These are phyloP conservation scores for Lophura nycthemera DNA, from an alignment of 2,113 vertebrate genomes.

Conservation along the genomic window DNA sequence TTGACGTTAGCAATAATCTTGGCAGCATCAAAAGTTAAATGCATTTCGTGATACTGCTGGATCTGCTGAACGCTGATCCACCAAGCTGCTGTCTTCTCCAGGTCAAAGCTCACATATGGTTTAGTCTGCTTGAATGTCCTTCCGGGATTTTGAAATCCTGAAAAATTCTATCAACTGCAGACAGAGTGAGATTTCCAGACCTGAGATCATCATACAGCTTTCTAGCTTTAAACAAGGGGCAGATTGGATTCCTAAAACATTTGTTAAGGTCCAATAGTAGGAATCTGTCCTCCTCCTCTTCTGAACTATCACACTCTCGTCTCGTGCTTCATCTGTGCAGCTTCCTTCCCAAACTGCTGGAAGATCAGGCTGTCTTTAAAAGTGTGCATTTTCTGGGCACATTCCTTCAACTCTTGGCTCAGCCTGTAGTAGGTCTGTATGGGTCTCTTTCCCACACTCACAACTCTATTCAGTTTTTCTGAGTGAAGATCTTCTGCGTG, in stretches of 20 bases:
- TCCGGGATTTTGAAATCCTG: too few species aligned
- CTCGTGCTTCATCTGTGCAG: too few species aligned
- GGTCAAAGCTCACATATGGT: constrained; percentile 76
- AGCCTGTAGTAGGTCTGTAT: constrained; percentile 78
- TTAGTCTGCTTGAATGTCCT: too few species aligned
- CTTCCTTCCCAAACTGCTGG: constrained; percentile 80
- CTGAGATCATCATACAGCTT: constrained; percentile 77
- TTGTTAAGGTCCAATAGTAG: too few species aligned
- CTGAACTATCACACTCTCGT: too few species aligned
- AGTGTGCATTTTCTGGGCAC: constrained; percentile 61
- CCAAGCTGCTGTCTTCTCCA: too few species aligned
- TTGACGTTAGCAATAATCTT: constrained; percentile 82
- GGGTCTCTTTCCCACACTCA: constrained; percentile 57
- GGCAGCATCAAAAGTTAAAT: constrained; percentile 83
- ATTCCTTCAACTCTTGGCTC: constrained; percentile 60
- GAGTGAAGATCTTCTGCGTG: constrained; percentile 67
- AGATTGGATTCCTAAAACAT: too few species aligned
- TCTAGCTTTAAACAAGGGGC: too few species aligned
- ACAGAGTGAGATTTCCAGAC: constrained; percentile 80
- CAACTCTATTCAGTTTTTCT: constrained; percentile 57
- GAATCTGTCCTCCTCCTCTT: neutral
- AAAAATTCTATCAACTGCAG: constrained; percentile 80
- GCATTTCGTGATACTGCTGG: constrained; percentile 88
- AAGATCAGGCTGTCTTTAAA: constrained; percentile 84
- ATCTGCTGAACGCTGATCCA: constrained; percentile 86